Conservation (phyloP, 1,140 invertebrate genomes). For the Xylocopa sonorina region DNA sequence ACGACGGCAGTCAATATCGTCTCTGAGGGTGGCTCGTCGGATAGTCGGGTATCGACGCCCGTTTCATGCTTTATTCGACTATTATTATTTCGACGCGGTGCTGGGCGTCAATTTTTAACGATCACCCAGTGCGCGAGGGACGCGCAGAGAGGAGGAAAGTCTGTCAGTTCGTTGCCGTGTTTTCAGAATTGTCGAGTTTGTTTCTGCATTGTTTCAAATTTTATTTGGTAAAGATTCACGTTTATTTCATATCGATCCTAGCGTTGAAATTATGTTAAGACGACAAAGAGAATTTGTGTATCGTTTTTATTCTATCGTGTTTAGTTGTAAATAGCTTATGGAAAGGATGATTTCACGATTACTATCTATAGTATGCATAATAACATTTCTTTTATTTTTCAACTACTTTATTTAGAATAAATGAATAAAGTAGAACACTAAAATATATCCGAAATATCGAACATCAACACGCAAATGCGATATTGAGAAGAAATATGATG, state of each 20-base stretch:
- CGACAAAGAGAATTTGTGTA: too few species aligned
- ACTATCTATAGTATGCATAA: too few species aligned
- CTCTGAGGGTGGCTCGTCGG: slow-evolving; percentile 27
- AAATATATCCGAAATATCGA: too few species aligned
- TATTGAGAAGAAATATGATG: too few species aligned
- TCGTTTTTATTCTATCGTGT: too few species aligned
- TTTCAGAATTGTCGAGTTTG: neutral
- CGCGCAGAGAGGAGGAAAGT: too few species aligned
- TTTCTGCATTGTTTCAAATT: neutral
- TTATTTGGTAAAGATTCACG: neutral
- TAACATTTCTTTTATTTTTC: neutral
- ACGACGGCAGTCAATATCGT: slow-evolving; percentile 23
- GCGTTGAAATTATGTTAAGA: neutral
- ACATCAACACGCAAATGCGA: too few species aligned
- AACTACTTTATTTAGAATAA: too few species aligned
- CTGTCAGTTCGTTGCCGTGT: neutral
- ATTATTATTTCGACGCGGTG: slow-evolving; percentile 7
- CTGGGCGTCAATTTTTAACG: neutral
- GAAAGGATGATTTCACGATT: too few species aligned
- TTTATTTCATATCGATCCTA: neutral
- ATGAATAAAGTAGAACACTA: too few species aligned
- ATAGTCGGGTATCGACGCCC: slow-evolving; percentile 34
- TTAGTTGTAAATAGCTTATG: too few species aligned
- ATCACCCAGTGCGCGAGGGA: too few species aligned
- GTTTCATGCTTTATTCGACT: neutral